phyloP scores from a whole-genome alignment of 2,113 vertebrate species.

The Phrynosoma blainvillii region DNA sequence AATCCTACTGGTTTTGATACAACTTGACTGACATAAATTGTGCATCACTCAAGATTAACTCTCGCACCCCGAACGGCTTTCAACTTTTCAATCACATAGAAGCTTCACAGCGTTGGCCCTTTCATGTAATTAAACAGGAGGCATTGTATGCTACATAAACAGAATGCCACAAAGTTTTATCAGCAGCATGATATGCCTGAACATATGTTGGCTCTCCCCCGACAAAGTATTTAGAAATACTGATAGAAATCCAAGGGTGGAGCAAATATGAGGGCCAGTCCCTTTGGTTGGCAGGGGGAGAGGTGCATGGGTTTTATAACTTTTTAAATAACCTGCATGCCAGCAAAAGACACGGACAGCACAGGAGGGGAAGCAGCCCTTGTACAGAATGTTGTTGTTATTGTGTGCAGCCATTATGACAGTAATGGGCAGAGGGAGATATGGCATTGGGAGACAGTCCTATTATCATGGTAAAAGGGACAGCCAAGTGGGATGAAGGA shows the following conservation, averaged over 20 bases:
- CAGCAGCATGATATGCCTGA: conserved; percentile 14
- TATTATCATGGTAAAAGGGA: no score
- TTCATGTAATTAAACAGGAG: background rate
- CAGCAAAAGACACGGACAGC: no score
- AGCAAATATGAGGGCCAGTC: no score
- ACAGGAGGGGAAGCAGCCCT: no score
- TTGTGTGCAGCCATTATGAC: no score
- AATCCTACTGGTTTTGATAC: background rate
- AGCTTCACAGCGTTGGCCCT: background rate
- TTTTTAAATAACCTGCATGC: no score
- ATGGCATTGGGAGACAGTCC: no score
- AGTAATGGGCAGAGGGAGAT: no score
- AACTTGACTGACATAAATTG: background rate
- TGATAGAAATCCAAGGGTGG: background rate
- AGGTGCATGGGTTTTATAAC: no score
- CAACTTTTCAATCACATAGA: background rate
- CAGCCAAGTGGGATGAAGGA: no score
- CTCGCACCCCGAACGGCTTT: background rate
- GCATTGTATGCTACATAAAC: background rate
- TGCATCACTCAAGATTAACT: background rate
- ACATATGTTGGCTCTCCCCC: background rate
- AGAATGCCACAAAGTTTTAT: background rate
- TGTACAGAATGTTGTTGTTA: no score
- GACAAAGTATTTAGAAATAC: background rate
- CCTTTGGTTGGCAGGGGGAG: no score